Base-by-base conservation (phyloP, 2,113 vertebrate genomes). In the Pluvialis apricaria region DNA sequence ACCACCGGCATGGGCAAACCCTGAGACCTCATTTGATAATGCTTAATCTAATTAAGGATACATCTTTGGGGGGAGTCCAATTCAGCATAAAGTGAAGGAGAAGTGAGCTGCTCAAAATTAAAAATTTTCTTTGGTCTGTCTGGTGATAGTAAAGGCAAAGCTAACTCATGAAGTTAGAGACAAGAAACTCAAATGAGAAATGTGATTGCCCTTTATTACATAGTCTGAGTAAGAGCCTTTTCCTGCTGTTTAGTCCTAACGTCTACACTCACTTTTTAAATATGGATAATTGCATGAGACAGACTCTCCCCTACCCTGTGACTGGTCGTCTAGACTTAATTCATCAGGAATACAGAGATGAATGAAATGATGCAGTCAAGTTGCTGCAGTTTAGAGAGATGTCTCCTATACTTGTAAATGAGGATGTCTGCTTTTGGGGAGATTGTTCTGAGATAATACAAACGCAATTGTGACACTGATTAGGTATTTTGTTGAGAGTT, bases 311-410 rank as follows among this genome's bases (percentile, higher is more conserved):
- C 20, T 72, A 69, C 29, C 7, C 20, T 12, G 34, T 6, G 32
- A 86, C 64, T 77, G 44, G 26, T 70, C 91, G 88, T 93, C 80
- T 94, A 93, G 88, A 90, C 92, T 94, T 83, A 66, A 88, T 93
- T 94, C 47, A 92, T 90, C 82, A 68, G 64, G 57, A 92, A 75
- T 75, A 83, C 60, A 82, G 49, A 71, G 88, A 93, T 78, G 80
- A 92, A 95, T 93, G 45, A 92, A 71, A 84, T 54, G 57, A 57
- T 86, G 13, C 44, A 36, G 64, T 91, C 64, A 81, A n/a, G 36
- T 81, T 75, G 47, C 69, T 82, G 36, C 49, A 42, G 57, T 62
- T 93, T 57, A 86, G 90, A 83, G 32, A 88, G 88, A 58, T 66
- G n/a, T 68, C n/a, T 83, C 65, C 57, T 65, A 0, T 76, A 16